phyloP scores from a whole-genome alignment of 1,140 invertebrate species.

The Bombus sylvicola region DNA sequence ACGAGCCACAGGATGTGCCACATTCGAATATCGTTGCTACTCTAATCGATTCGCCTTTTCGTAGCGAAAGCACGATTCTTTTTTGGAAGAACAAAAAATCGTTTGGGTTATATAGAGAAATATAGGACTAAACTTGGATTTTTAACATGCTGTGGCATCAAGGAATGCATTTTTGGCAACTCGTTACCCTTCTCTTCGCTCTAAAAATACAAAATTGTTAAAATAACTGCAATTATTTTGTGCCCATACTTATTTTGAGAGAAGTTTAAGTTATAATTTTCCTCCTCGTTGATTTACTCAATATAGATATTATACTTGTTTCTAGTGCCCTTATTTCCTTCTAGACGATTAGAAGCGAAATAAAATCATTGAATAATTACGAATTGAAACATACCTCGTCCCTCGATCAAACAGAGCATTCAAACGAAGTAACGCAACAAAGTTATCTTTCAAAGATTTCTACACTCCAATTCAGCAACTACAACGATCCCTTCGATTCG shows the following conservation, averaged over 20 bases:
- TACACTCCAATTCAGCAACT: not conserved
- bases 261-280: not conserved
- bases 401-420: too few species aligned
- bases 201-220: too few species aligned
- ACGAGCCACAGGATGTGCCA: not conserved
- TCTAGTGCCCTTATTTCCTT: too few species aligned
- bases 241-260: not conserved
- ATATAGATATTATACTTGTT: too few species aligned
- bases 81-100: not conserved
- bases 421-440: too few species aligned
- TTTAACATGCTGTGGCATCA: not conserved
- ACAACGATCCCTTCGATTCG: not conserved
- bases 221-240: not conserved
- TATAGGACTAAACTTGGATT: not conserved
- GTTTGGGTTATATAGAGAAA: not conserved
- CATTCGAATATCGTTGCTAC: not conserved
- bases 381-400: not conserved
- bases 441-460: not conserved
- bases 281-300: not conserved
- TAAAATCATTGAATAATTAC: not conserved
- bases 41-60: not conserved
- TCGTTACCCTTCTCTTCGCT: not conserved
- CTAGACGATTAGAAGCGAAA: too few species aligned
- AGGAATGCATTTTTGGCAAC: not conserved
- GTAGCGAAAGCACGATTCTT: not conserved